phyloP scores from a whole-genome alignment of 2,113 vertebrate species.

The Alaudala cheleensis region DNA sequence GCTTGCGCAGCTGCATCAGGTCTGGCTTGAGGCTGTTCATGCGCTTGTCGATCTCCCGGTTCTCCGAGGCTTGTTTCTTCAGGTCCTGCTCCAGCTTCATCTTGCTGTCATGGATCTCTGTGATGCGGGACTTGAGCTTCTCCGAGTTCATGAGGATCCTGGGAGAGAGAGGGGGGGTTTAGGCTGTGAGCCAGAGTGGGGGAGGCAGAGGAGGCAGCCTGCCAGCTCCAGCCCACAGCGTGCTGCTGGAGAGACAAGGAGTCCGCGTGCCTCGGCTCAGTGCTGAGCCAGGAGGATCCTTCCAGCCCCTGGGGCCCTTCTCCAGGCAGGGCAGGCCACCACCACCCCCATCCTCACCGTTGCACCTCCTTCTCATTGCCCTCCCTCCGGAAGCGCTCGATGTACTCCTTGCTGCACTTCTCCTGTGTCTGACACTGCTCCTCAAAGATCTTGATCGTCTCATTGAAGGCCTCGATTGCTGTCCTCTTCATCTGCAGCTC shows the following conservation, averaged over 20 bases:
- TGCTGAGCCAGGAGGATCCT: background rate
- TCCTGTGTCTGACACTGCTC: conserved; percentile 84
- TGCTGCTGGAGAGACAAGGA: background rate
- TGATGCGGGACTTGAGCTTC: conserved; percentile 81
- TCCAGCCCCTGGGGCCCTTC: background rate
- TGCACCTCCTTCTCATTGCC: conserved; percentile 85
- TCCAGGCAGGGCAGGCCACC: background rate
- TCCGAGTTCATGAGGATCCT: conserved; percentile 83
- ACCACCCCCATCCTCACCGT: conserved; percentile 58
- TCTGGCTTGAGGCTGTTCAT: conserved; percentile 88
- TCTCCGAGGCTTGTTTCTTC: conserved; percentile 79
- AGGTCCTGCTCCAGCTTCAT: conserved; percentile 83
- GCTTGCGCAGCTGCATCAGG: conserved; percentile 83
- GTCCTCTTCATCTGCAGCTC: conserved; percentile 86
- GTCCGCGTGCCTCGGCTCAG: background rate
- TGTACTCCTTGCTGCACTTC: conserved; percentile 82
- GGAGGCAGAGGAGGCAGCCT: background rate
- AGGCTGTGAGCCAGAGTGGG: background rate
- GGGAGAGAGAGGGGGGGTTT: background rate
- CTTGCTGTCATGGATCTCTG: conserved; percentile 83
- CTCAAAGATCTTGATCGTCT: conserved; percentile 86
- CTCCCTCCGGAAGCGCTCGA: conserved; percentile 80
- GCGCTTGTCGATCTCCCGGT: conserved; percentile 85
- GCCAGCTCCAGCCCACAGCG: conserved; percentile 12
- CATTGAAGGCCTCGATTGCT: conserved; percentile 81